phyloP scores from a whole-genome alignment of 2,113 vertebrate genomes.

The Siniperca knerii region DNA sequence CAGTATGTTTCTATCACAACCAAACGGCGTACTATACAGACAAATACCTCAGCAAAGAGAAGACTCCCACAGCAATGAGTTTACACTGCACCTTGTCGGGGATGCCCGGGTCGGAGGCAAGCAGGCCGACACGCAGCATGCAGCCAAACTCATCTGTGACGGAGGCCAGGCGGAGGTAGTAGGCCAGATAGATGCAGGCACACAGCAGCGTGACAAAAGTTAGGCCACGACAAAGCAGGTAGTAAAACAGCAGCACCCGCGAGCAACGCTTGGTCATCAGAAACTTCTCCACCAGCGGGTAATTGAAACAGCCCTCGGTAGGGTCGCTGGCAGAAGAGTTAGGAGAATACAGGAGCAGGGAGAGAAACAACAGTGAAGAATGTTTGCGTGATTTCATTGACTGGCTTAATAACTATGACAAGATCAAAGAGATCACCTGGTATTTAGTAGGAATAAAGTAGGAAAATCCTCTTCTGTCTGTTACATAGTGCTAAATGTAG shows the following conservation, averaged over 20 bases:
- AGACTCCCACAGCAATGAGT: slow-evolving; percentile 93
- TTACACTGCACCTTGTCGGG: slow-evolving; percentile 92
- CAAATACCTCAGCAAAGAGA: slow-evolving; percentile 90
- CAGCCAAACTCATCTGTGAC: slow-evolving; percentile 92
- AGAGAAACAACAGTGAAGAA: neutral
- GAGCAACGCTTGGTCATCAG: slow-evolving; percentile 91
- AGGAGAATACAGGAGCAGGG: neutral
- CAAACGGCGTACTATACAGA: neutral
- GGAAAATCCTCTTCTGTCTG: neutral
- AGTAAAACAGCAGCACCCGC: slow-evolving; percentile 84
- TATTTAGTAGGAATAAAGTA: neutral
- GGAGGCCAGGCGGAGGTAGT: slow-evolving; percentile 91
- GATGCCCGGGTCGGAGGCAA: slow-evolving; percentile 85
- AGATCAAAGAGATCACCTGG: neutral
- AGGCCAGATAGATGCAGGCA: slow-evolving; percentile 90
- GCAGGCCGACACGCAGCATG: slow-evolving; percentile 89
- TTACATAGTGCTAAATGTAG: neutral
- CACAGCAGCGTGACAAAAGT: slow-evolving; percentile 86
- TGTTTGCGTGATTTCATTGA: neutral
- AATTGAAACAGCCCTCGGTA: slow-evolving; percentile 90
- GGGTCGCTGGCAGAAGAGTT: slow-evolving; percentile 78
- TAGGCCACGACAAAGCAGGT: slow-evolving; percentile 87
- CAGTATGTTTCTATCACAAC: neutral
- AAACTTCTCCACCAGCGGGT: slow-evolving; percentile 95
- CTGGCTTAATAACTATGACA: neutral